Percentiles rank a stretch among this genome's conserved stretches.
phyloP scores from a whole-genome alignment of 1,140 invertebrate species.

The Camponotus pennsylvanicus region DNA sequence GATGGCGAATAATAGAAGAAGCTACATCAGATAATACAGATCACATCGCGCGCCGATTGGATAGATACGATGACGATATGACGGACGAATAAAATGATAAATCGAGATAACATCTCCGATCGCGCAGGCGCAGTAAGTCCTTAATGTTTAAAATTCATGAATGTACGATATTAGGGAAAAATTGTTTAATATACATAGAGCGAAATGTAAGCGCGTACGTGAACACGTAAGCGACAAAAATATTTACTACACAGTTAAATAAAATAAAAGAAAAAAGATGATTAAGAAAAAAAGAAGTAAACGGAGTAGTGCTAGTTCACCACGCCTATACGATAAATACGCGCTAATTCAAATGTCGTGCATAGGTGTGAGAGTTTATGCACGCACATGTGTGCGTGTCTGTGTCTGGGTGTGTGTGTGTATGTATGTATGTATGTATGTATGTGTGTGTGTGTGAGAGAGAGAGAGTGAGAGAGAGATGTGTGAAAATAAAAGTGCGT shows the following conservation, averaged over 20 bases:
- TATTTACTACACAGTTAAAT: slow-evolving; percentile 62
- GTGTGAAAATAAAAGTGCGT: slow-evolving; percentile 3
- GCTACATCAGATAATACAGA: slow-evolving; percentile 1
- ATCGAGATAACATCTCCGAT: slow-evolving; percentile 10
- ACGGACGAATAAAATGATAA: neutral
- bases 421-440: too few relatives aligned
- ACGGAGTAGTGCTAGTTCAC: slow-evolving; percentile 65
- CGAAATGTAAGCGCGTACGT: neutral
- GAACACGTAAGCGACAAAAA: slow-evolving; percentile 39
- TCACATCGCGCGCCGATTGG: slow-evolving; percentile 13
- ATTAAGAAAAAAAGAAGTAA: slow-evolving; percentile 41
- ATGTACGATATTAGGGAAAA: slow-evolving; percentile 82
- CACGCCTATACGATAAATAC: slow-evolving; percentile 65
- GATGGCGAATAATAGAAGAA: slow-evolving; percentile 54
- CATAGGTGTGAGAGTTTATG: slow-evolving; percentile 54
- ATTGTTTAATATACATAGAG: slow-evolving; percentile 80
- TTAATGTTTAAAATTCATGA: slow-evolving; percentile 72
- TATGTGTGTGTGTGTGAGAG: too few relatives aligned
- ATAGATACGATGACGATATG: slow-evolving; percentile 14
- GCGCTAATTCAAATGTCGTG: slow-evolving; percentile 58
- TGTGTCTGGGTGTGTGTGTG: neutral
- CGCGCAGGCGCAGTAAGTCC: slow-evolving; percentile 40
- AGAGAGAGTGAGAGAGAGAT: too few relatives aligned
- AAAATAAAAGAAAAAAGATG: slow-evolving; percentile 59
- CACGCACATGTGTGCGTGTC: slow-evolving; percentile 50